Base-by-base conservation (phyloP, 2,888 invertebrate genomes). In the Andricus quercusramuli region DNA sequence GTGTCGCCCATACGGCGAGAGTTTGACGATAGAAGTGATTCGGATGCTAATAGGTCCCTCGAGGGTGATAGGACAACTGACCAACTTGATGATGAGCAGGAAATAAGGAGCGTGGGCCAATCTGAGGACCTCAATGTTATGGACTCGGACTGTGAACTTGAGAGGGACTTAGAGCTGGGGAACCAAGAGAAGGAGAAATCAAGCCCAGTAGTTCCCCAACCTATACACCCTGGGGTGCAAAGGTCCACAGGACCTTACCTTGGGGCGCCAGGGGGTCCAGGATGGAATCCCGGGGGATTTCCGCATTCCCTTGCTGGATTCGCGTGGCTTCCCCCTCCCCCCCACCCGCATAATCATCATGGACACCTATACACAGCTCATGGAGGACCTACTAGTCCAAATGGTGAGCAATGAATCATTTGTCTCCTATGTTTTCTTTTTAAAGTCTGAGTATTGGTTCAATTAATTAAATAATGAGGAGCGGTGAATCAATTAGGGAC, bases 201-300 rank as follows among this genome's bases (percentile, higher is more conserved):
- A 65, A 91, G 95, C 2, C 95, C 96, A 77, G 94, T 96, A 85
- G 94, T 96, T 78, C 96, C 96, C 3, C 96, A 96, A 91, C 95
- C 96, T 77, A 91, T 96, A 86, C 94, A 94, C 87, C 94, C 94
- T 8, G 94, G 94, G 32, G 92, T 96, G 89, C 95, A 95, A 83
- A 93, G 95, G 90, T 91, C 95, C 86, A 93, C 94, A 85, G 94
- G 86, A 93, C 94, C 84, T 94, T 95, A 86, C 93, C 93, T 87
- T 89, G 95, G 83, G 25, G 95, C 94, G 94, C 83, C 77, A 94
- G 90, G 89, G 80, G 91, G 89, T 80, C 91, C 91, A 79, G 91
- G 92, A 47, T 92, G 93, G 89, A 91, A 89, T 83, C 91, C 93
- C 78, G 90, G 93, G 82, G 93, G 92, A 85, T 92, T 92, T 87